Base-by-base conservation (phyloP, 2,797 vertebrate species). In the Mormyrus proboscirostris region DNA sequence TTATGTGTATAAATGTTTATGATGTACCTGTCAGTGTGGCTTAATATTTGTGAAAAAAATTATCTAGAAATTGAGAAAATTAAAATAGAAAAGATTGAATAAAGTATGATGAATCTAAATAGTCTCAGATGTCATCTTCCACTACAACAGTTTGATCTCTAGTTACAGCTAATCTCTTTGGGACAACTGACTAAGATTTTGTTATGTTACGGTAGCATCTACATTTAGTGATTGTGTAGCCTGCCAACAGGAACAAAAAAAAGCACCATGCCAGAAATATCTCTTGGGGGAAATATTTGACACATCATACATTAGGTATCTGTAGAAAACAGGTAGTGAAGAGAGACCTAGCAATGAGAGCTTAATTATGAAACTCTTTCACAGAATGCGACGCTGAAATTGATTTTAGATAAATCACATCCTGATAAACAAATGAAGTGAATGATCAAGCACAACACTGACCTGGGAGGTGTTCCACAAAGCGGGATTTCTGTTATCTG, bases 1-100 rank as follows among this genome's bases (percentile, higher is more conserved):
- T 91, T 95, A 92, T 90, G 91, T 95, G 93, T 95, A 92, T 90
- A 93, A 93, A 93, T 90, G 90, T 91, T 91, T 92, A 93, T 93
- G 93, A 95, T 96, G 96, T 96, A 95, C 95, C 96, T 94, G 95
- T 96, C 93, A 95, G 94, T 96, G 94, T 96, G 95, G 93, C 94
- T 95, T 89, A 91, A 90, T 90, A 88, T 94, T 93, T 90, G 93
- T 95, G 94, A 94, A 94, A 93, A 94, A 93, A 93, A 94, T 95
- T 94, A 95, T 95, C 93, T 91, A 90, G 91, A 94, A 95, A 94
- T 93, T 95, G 93, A 65, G 83, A 86, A 16, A 88, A 69, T 89
- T 73, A 62, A 88, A 84, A 79, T 25, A 53, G 93, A 94, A 96
- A 92, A 95, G 92, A 93, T 92, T 93, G 79, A 96, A 96, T 96